phyloP scores from a whole-genome alignment of 35 echinoderm and acorn worm genomes.

The Stichopus chloronotus region DNA sequence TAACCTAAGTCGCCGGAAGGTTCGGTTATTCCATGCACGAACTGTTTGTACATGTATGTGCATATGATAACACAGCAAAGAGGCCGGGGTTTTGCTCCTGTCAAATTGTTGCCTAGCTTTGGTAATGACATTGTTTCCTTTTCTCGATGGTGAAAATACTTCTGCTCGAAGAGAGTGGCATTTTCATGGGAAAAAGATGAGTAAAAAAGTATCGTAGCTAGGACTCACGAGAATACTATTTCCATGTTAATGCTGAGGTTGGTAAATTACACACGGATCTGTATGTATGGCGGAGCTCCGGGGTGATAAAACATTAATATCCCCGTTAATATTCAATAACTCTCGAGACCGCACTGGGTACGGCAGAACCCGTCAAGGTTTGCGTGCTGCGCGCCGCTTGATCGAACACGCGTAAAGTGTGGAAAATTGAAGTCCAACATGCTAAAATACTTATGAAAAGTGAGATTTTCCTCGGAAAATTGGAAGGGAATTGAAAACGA shows the following conservation, averaged over 20 bases:
- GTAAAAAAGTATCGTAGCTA: slow-evolving; percentile 22
- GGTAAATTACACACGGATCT: slow-evolving; percentile 60
- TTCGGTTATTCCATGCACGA: slow-evolving; percentile 34
- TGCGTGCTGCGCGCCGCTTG: slow-evolving; percentile 56
- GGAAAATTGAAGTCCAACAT: slow-evolving; percentile 70
- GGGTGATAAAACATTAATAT: slow-evolving; percentile 97
- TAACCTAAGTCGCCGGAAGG: slow-evolving; percentile 29
- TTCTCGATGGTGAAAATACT: slow-evolving; percentile 22
- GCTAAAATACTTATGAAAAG: slow-evolving; percentile 71
- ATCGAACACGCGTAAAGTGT: slow-evolving; percentile 64
- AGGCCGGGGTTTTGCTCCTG: slow-evolving; percentile 40
- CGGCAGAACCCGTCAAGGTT: slow-evolving; percentile 29
- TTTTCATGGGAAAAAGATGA: slow-evolving; percentile 44
- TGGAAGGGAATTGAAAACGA: slow-evolving; percentile 68
- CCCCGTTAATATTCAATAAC: slow-evolving; percentile 99
- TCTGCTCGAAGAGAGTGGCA: slow-evolving; percentile 34
- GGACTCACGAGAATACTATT: slow-evolving; percentile 54
- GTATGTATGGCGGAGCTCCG: slow-evolving; percentile 51
- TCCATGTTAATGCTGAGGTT: slow-evolving; percentile 63
- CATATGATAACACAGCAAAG: slow-evolving; percentile 55
- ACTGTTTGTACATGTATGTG: slow-evolving; percentile 55
- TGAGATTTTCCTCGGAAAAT: slow-evolving; percentile 71
- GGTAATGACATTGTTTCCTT: slow-evolving; percentile 53
- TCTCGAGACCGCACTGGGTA: slow-evolving; percentile 47
- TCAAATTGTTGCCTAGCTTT: slow-evolving; percentile 11